Evolutionary conservation across 2,888 invertebrate species (phyloP).

Genomic region (Eumerus sabulonum): DNA sequence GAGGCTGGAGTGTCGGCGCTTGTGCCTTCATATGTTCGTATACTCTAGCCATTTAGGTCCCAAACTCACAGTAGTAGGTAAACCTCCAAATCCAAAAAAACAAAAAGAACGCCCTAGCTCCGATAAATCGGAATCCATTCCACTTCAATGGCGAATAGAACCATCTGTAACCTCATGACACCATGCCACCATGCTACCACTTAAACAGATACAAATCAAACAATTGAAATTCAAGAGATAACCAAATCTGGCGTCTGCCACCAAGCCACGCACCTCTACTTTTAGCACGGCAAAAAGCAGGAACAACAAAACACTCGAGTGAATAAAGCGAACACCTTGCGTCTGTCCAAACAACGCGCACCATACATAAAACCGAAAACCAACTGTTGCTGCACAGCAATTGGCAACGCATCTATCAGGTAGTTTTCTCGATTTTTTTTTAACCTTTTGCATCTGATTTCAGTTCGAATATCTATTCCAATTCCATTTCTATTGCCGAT

Average conservation of each 20-base stretch:
- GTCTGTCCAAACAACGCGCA: constrained; percentile 58
- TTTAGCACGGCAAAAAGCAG: constrained; percentile 32
- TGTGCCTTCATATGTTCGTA: no score
- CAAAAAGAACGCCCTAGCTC: constrained; percentile 9
- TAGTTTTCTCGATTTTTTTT: constrained; percentile 33
- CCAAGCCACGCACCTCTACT: constrained; percentile 19
- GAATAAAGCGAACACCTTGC: constrained; percentile 48
- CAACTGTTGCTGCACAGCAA: constrained; percentile 61
- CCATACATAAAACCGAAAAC: constrained; percentile 28
- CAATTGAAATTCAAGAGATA: constrained; percentile 52
- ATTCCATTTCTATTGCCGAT: constrained; percentile 46
- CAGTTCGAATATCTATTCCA: constrained; percentile 26
- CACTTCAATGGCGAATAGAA: constrained; percentile 32
- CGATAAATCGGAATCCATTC: neutral
- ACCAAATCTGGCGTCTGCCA: constrained; percentile 53
- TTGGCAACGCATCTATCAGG: constrained; percentile 59
- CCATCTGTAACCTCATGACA: constrained; percentile 50
- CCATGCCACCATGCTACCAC: constrained; percentile 29
- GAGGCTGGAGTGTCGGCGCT: no score
- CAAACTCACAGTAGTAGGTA: no score
- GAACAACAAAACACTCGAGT: neutral
- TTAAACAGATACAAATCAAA: constrained; percentile 55
- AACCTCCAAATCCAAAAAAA: no score
- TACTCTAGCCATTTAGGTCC: no score
- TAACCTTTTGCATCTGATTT: constrained; percentile 5